A percentile compares a stretch with the other conserved stretches of the same genome.
phyloP scores from a whole-genome alignment of 1,140 invertebrate species.

The Samia ricini region DNA sequence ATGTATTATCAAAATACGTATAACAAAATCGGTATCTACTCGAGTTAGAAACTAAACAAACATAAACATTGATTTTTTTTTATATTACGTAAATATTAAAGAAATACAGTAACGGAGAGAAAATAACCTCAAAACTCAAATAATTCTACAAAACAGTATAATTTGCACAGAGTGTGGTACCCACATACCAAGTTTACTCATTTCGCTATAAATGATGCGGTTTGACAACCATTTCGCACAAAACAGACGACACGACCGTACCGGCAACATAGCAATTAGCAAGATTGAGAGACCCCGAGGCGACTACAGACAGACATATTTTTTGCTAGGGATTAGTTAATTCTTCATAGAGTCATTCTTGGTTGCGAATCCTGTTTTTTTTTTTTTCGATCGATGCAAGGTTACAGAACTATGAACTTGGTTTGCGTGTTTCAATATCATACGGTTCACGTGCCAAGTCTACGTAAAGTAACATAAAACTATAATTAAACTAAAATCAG shows the following conservation, averaged over 20 bases:
- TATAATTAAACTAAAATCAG: not conserved
- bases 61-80: too few relatives aligned
- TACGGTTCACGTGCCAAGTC: not conserved
- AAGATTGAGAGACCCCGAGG: conserved; percentile 19
- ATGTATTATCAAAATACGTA: too few relatives aligned
- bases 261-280: conserved; percentile 21
- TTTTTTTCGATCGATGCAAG: conserved; percentile 18
- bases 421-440: not conserved
- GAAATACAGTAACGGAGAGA: not conserved
- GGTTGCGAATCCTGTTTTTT: conserved; percentile 10
- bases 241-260: conserved; percentile 11
- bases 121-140: not conserved
- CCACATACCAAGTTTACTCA: not conserved
- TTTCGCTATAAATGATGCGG: conserved; percentile 14
- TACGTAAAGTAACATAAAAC: not conserved
- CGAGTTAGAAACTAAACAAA: too few relatives aligned
- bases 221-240: conserved; percentile 11
- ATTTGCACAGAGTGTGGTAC: not conserved
- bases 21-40: too few relatives aligned
- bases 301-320: conserved; percentile 13
- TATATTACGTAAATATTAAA: too few relatives aligned
- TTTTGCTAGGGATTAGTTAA: conserved; percentile 25
- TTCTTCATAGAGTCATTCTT: conserved; percentile 22
- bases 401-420: conserved; percentile 13
- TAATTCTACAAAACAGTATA: not conserved